Conservation (phyloP, 2,797 vertebrate species). For the Pyrocephalus nanus region DNA sequence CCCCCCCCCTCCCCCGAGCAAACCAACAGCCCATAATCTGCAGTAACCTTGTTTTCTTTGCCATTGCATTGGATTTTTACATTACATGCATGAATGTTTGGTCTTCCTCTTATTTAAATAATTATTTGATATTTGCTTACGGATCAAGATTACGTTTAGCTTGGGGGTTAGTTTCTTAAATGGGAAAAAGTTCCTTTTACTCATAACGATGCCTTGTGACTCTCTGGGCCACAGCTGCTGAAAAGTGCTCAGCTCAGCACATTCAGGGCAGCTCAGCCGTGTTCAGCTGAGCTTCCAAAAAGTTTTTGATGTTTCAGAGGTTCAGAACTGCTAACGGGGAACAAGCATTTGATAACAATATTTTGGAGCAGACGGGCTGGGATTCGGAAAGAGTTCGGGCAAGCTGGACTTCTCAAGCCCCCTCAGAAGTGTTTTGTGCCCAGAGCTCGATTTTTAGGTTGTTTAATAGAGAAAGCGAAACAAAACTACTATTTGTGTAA, state of each 20-base stretch:
- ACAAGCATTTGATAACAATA: slow-evolving; percentile 12
- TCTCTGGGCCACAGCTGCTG: neutral
- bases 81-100: neutral
- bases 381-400: neutral
- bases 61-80: neutral
- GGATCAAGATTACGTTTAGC: neutral
- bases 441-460: neutral
- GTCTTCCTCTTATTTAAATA: neutral
- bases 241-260: neutral
- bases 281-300: neutral
- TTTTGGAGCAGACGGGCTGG: neutral
- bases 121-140: neutral
- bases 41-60: neutral
- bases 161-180: neutral
- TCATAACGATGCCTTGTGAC: neutral
- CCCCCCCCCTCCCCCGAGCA: neutral
- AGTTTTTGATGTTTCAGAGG: slow-evolving; percentile 24
- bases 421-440: neutral
- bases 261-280: neutral
- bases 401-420: neutral
- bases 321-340: slow-evolving; percentile 25
- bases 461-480: neutral
- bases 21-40: neutral
- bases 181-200: neutral
- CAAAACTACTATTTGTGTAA: neutral